Evolutionary conservation across 2,113 vertebrate genomes (phyloP), one percentile per base, ranked within the genome.

Genomic region (Syngnathoides biaculeatus): DNA sequence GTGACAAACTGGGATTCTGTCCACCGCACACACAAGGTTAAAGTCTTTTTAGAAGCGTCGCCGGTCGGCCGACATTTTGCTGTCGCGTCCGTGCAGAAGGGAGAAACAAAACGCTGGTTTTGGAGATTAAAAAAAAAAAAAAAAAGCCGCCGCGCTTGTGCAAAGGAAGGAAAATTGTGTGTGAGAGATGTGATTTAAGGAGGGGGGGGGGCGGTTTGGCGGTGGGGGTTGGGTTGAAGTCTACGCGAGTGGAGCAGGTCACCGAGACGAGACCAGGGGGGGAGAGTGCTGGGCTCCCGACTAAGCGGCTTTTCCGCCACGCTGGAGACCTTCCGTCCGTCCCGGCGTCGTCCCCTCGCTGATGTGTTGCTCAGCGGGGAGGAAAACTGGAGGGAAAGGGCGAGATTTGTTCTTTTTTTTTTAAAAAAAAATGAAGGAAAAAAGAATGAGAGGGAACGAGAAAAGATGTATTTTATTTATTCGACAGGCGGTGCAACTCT

Each of bases 301-400:
- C 61, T 86, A 88, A 86, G 80, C 86, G 74, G 78, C 83, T 62
- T 89, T 82, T 80, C 77, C 80, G 52, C 73, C 22, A 57, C 71
- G 64, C 66, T 79, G 78, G 71, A 79, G 76, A 77, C 82, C 69
- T 72, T 80, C 84, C 71, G 77, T 82, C 71, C 71, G 68, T 80
- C 67, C 72, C 71, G 24, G 13, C 53, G 13, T 61, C 17, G 7
- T 61, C 10, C 13, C 20, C n/a, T 43, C 47, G 40, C 55, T 62
- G 66, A 52, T 56, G 7, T 56, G 55, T 17, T 57, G 26, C 26
- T 57, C 55, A 30, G 55, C 12, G 5, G 45, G n/a, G 9, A 52
- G 22, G 48, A 20, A n/a, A 50, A 10, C 19, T 9, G 20, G 48
- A n/a, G 19, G n/a, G 20, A 50, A n/a, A 20, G 20, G 48, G 19